Conservation (phyloP, 2,113 vertebrate species). For the Tonatia bakeri region DNA sequence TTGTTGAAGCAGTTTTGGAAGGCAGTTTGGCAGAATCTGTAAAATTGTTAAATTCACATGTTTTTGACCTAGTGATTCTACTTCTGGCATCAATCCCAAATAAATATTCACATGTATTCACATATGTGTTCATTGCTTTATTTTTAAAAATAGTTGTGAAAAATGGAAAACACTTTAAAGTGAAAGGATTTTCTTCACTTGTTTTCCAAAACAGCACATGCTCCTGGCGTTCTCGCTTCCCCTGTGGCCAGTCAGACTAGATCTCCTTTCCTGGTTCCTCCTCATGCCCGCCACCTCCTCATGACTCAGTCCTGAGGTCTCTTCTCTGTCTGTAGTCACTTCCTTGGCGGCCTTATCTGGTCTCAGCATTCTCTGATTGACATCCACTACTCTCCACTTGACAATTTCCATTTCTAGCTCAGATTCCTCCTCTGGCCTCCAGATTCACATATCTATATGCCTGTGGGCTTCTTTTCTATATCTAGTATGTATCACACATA, state of each 20-base stretch:
- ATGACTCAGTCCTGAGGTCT: neutral
- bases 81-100: neutral
- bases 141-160: neutral
- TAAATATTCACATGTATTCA: conserved; percentile 13
- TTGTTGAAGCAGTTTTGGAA: neutral
- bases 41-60: neutral
- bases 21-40: neutral
- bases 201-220: neutral
- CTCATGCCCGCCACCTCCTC: neutral
- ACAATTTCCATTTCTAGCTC: neutral
- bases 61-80: neutral
- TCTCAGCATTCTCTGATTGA: neutral
- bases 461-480: neutral
- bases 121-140: neutral
- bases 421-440: neutral
- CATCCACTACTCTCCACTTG: neutral
- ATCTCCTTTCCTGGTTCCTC: neutral
- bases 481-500: neutral
- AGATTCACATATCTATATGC: neutral
- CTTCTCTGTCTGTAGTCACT: neutral
- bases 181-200: neutral
- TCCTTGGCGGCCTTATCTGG: neutral
- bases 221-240: neutral
- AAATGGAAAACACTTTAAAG: neutral
- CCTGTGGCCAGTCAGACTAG: too few relatives aligned